Evolutionary conservation across 2,797 vertebrate genomes (phyloP).

Genomic region (Gephyroberyx darwinii): DNA sequence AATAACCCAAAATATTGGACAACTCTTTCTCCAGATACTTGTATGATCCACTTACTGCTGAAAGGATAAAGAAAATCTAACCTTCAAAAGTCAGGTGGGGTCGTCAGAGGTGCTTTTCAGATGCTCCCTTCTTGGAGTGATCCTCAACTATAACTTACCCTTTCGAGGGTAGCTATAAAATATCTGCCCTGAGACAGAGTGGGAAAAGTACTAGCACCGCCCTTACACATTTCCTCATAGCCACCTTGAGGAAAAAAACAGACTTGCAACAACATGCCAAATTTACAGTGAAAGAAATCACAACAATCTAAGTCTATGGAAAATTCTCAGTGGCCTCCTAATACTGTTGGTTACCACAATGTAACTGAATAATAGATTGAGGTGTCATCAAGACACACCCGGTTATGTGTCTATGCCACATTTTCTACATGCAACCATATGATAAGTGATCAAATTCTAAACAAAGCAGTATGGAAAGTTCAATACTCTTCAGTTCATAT

Average conservation of each 20-base stretch:
- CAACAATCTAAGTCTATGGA: slow-evolving; percentile 21
- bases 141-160: slow-evolving; percentile 23
- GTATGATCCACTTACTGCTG: not conserved
- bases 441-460: too few species aligned
- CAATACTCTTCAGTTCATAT: not conserved
- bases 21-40: not conserved
- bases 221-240: slow-evolving; percentile 42
- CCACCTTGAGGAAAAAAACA: slow-evolving; percentile 15
- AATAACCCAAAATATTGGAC: not conserved
- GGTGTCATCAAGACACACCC: slow-evolving; percentile 24
- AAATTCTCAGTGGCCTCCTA: slow-evolving; percentile 14
- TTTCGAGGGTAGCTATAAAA: not conserved
- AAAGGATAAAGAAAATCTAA: slow-evolving; percentile 28
- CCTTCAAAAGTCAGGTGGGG: slow-evolving; percentile 28
- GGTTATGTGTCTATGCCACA: not conserved
- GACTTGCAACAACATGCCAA: slow-evolving; percentile 44
- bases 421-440: too few species aligned
- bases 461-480: too few species aligned
- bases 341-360: not conserved
- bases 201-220: slow-evolving; percentile 73
- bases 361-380: not conserved
- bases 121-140: slow-evolving; percentile 11
- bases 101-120: not conserved
- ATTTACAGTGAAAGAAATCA: not conserved
- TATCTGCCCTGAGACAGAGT: slow-evolving; percentile 27